Base-by-base conservation (phyloP, 1,140 invertebrate species). In the Drosophila nannoptera region DNA sequence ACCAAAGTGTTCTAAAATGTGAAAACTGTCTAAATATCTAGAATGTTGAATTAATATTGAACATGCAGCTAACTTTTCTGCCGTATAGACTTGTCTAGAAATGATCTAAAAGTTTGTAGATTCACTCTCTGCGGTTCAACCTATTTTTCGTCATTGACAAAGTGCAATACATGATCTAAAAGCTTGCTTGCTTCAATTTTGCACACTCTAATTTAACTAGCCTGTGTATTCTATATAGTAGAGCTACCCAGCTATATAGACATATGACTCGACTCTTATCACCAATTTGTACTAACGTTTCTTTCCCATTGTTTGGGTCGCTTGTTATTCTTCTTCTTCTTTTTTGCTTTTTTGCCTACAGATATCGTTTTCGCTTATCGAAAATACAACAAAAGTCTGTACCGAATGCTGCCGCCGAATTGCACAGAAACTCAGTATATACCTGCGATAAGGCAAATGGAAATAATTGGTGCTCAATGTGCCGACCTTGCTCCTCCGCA, bases 281-380 rank as follows among this genome's bases (percentile, higher is more conserved):
- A 36, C 32, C 46, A 76, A 65, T 58, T 66, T 63, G 61, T 50
- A 56, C 61, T 70, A 62, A 70, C 48, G 42, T 69, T 56, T 46
- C 11, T 8, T 59, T 66, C 9, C 4, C n/a, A 22, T 54, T 67
- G 46, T 64, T 70, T 67, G 40, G 12, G 22, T 22, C 22, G 1
- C 22, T 22, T 9, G 36, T 43, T 43, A 7, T 43, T 14, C 14
- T 14, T 46, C 14, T 46, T 46, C 58, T 61, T 22, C 8, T 5
- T 60, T 52, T 52, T 33, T 53, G n/a, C n/a, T 31, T 33, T 46
- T 29, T 50, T 62, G 14, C 22, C 70, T 62, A n/a, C 76, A 82
- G 78, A 82, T 82, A 82, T 82, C 74, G 69, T 78, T 78, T 78
- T 82, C 78, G 76, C 78, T 78, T 82, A 82, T 82, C 78, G 76